Evolutionary conservation across 2,888 invertebrate genomes (phyloP), one percentile per base, ranked within the genome.

Genomic region (Agriopis leucophaearia): DNA sequence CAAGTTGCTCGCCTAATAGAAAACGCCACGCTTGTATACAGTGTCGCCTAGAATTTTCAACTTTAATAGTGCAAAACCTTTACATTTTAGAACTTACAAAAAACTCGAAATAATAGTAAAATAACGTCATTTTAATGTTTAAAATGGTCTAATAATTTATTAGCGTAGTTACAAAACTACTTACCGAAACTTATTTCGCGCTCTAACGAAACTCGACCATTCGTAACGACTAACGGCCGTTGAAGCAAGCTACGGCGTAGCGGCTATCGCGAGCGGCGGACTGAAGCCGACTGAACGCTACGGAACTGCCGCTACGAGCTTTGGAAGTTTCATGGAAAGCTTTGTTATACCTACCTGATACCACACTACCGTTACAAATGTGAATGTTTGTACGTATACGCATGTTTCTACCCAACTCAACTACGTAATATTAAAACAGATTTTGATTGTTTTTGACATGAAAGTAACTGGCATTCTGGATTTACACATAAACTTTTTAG

Each of bases 191-290:
- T 44, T 38, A 18, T 54, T 13, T 35, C 48, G 52, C 18, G 35
- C 13, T 9, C 48, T 48, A 18, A 36, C 50, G 44, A 50, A 55
- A 52, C 45, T 52, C 44, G 18, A 18, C 7, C 47, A 56, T 18
- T 51, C 64, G 54, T 59, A 52, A 67, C 54, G 52, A 44, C 5
- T 27, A 36, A 42, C 57, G 63, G 48, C n/a, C 65, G 60, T 48
- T 54, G 44, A 42, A 55, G 52, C 40, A 48, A 42, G 27, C 60
- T 60, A 63, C 68, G 64, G 48, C 68, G 68, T 68, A 68, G 55
- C 66, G 61, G 13, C 38, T 50, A 55, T 16, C 59, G 55, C 59
- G 54, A 13, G n/a, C 45, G 44, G 64, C 16, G 27, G 18, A 0
- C 56, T 18, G 42, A 4, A 12, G 42, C 55, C 36, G 47, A 69